Evolutionary conservation across 2,797 vertebrate genomes (phyloP), one percentile per base, ranked within the genome.

Genomic region (Myotis pilosus): DNA sequence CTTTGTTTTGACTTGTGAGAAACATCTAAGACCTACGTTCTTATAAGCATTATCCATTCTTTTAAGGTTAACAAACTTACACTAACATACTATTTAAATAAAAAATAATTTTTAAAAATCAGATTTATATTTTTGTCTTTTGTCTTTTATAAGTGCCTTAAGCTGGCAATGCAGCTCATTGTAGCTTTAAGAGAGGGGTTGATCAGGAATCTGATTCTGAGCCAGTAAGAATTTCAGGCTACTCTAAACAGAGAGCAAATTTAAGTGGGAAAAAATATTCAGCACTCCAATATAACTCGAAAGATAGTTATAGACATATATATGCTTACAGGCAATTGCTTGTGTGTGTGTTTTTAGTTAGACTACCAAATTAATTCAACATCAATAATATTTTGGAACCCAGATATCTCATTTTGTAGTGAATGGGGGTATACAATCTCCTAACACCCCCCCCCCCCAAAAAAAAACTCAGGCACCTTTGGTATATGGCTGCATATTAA

Each of bases 151-250:
- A 93, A 93, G 89, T 92, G 49, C 88, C 95, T 95, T 96, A 94
- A 97, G 93, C 96, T 97, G 94, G 90, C 93, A 97, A 92, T 92
- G 95, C 93, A 96, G 89, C 95, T 97, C 96, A 95, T 90, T 88
- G 94, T 78, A 96, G 81, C 96, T 93, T 93, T 97, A 96, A 94
- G 87, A 97, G 96, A 96, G 6, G 23, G 91, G 49, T 51, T 66
- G 83, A n/a, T 93, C 66, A 97, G 84, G 57, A 95, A 96, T 97
- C 94, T 80, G 94, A 96, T 94, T 94, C 92, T 79, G 95, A 97
- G 87, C 68, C 84, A 97, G 82, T 47, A 97, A 96, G 85, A 92
- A 36, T 85, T 95, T 72, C 78, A 94, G 30, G 64, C 90, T 92
- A 84, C 28, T 74, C 49, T 62, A 89, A 84, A 80, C 74, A 83